Evolutionary conservation across 2,888 invertebrate genomes (phyloP).

Genomic region (Hoplodrina ambigua): DNA sequence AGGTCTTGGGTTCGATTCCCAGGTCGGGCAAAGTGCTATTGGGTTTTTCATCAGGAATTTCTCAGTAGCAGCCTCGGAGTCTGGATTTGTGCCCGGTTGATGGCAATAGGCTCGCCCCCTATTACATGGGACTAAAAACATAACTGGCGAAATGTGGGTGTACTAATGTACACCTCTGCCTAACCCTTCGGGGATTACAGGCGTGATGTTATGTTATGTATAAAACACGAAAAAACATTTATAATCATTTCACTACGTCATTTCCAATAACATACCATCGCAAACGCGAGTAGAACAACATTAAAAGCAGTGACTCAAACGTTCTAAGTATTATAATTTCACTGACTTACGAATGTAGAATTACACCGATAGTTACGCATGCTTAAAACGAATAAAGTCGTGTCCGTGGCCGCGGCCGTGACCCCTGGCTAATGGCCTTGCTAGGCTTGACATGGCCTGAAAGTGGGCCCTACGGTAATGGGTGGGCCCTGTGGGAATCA

Average conservation of each 20-base stretch:
- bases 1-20: too few relatives aligned
- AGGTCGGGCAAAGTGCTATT: too few relatives aligned
- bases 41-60: too few relatives aligned
- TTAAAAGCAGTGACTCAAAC: conserved; percentile 14
- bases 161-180: too few relatives aligned
- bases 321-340: conserved; percentile 26
- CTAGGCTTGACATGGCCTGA: conserved; percentile 51
- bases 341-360: conserved; percentile 31
- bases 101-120: too few relatives aligned
- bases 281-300: not conserved
- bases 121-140: too few relatives aligned
- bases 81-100: too few relatives aligned
- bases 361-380: conserved; percentile 52
- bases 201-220: too few relatives aligned
- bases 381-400: conserved; percentile 43
- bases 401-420: conserved; percentile 61
- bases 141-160: too few relatives aligned
- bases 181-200: too few relatives aligned
- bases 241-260: not conserved
- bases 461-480: conserved; percentile 44
- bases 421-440: conserved; percentile 57
- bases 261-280: not conserved
- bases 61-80: too few relatives aligned
- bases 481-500: conserved; percentile 29
- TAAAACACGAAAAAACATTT: too few relatives aligned